Base-by-base conservation (phyloP, 2,797 vertebrate genomes). In the Sebastes wilsoni region DNA sequence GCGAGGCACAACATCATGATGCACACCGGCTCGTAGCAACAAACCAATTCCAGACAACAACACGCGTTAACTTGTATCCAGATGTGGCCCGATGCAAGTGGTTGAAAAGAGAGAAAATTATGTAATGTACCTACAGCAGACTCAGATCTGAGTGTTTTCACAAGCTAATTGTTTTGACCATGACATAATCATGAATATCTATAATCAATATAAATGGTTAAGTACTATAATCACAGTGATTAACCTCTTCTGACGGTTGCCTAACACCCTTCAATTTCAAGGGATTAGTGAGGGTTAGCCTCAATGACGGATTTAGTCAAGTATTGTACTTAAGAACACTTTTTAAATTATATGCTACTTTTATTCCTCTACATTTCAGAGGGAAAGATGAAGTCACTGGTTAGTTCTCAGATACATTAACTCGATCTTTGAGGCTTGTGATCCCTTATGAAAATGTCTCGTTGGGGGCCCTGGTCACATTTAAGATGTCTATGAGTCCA, bases 181-280 rank as follows among this genome's bases (percentile, higher is more conserved):
- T 59, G 62, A 65, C 62, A 55, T 61, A 75, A 80, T 75, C 61
- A 65, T 30, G 27, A 75, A 62, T 42, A 74, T 82, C 55, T 79
- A 64, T 81, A 71, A 88, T 90, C 61, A 66, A 69, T 75, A 62
- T 38, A 66, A 73, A 84, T 60, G 68, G 66, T 77, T 38, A 66
- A 85, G 65, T 56, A 49, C 46, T 65, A 69, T 79, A 81, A 90
- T 87, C 30, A 80, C 68, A 72, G 81, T 85, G 82, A 85, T 87
- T 59, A 76, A 38, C 46, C 58, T 72, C 62, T 73, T 71, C 69
- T 72, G 56, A 36, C 55, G 25, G 61, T 76, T 71, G 66, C 32
- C 34, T 64, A 65, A 66, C 82, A 85, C 66, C 20, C 56, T 75
- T 46, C 18, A 64, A 64, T 77, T 85, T 66, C 78, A 73, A 70